Evolutionary conservation across 1,140 invertebrate genomes (phyloP).

Genomic region (Drosophila pectinifera): DNA sequence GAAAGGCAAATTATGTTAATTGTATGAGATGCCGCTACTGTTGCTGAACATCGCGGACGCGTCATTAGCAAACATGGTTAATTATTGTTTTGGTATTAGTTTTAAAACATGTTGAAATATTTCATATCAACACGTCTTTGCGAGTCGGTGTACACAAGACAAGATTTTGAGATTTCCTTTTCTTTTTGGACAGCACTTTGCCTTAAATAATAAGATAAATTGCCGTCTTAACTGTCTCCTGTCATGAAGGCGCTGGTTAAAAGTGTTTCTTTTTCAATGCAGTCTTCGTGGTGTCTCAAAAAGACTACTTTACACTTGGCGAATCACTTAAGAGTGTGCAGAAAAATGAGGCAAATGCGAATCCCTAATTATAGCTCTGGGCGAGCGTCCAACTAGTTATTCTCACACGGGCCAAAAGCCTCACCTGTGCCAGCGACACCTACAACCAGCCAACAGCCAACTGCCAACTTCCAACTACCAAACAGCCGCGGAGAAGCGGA

Average conservation of each 20-base stretch:
- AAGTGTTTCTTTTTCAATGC: slow-evolving; percentile 32
- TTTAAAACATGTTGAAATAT: slow-evolving; percentile 47
- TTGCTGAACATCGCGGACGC: slow-evolving; percentile 39
- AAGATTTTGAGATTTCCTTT: slow-evolving; percentile 12
- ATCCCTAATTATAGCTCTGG: slow-evolving; percentile 62
- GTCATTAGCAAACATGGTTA: slow-evolving; percentile 60
- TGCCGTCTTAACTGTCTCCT: slow-evolving; percentile 25
- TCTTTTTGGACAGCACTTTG: slow-evolving; percentile 2
- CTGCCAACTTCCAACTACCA: slow-evolving; percentile 39
- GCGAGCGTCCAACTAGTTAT: slow-evolving; percentile 42
- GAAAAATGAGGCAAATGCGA: slow-evolving; percentile 56
- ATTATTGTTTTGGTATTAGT: slow-evolving; percentile 54
- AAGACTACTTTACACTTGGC: slow-evolving; percentile 44
- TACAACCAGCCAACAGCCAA: slow-evolving; percentile 24
- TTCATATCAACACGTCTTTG: slow-evolving; percentile 54
- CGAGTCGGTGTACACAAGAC: slow-evolving; percentile 1
- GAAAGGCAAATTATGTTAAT: slow-evolving; percentile 62
- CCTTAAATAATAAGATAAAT: slow-evolving; percentile 35
- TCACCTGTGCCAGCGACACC: slow-evolving; percentile 39
- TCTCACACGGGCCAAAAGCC: slow-evolving; percentile 43
- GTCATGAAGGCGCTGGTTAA: slow-evolving; percentile 34
- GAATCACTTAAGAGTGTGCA: slow-evolving; percentile 51
- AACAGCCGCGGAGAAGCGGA: slow-evolving; percentile 64
- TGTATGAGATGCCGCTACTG: slow-evolving; percentile 58
- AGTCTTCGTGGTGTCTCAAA: slow-evolving; percentile 27